Evolutionary conservation across 2,113 vertebrate genomes (phyloP), one percentile per base, ranked within the genome.

Genomic region (Seriola dumerili): DNA sequence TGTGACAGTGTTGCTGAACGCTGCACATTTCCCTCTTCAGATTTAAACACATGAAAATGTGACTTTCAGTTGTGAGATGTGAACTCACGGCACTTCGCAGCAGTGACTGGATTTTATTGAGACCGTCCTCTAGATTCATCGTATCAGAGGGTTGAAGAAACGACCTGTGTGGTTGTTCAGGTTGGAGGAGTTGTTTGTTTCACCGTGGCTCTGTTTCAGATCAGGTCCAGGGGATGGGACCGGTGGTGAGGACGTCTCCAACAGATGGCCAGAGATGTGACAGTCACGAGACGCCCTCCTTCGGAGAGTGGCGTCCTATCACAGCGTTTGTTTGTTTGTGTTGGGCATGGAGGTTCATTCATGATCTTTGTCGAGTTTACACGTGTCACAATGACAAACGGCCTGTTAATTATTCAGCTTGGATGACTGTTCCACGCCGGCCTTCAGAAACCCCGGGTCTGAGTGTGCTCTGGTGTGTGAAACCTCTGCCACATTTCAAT

Each of bases 401-500:
- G 17, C 5, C 36, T 61, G 8, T 9, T n/a, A 55, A 40, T 52
- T 29, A 62, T 40, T 29, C 13, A 6, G 42, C 14, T 16, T 57
- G 17, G 46, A 63, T 10, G n/a, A 63, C 14, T 34, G 38, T 25
- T 64, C 19, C 46, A 17, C 21, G 14, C 19, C 32, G 46, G 34
- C 67, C 38, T 63, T 57, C 48, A 64, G 34, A 79, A 81, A 42
- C 10, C 16, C 57, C 21, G 59, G 29, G 62, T 9, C 57, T 34
- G 50, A 77, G 52, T 84, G 63, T 44, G 46, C 63, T 46, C 16
- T 32, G 8, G 23, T 65, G 68, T 44, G 34, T 54, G 34, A 66
- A 29, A 73, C 44, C 54, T 76, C 54, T 55, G 73, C 19, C 21
- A 59, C 54, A 64, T 68, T 64, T 68, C 76, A 64, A 59, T 76